Evolutionary conservation across 2,113 vertebrate genomes (phyloP).

Genomic region (Ictalurus furcatus): DNA sequence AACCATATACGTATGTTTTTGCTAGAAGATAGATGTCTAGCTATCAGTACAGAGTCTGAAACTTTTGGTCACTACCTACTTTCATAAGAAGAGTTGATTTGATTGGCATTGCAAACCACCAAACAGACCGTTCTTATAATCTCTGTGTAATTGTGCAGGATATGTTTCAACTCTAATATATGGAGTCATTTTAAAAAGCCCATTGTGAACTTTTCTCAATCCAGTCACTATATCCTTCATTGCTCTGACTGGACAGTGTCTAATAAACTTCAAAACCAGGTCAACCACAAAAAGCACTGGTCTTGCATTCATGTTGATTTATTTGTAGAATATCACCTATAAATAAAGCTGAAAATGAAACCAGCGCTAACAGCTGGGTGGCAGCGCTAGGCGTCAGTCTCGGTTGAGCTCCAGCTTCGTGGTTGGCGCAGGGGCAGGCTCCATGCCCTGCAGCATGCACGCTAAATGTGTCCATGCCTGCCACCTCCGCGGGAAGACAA

Average conservation of each 20-base stretch:
- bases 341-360: conserved; percentile 22
- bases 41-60: background rate
- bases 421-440: conserved; percentile 20
- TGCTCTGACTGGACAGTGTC: background rate
- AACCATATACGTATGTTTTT: too few relatives aligned
- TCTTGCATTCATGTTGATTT: conserved; percentile 22
- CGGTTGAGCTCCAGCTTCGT: conserved; percentile 28
- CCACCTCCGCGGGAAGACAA: conserved; percentile 45
- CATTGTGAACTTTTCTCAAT: background rate
- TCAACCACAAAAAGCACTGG: background rate
- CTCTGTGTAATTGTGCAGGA: background rate
- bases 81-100: background rate
- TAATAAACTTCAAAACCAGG: background rate
- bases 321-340: conserved; percentile 30
- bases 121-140: background rate
- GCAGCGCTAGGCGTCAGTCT: conserved; percentile 33
- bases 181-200: background rate
- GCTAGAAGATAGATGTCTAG: background rate
- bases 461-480: conserved; percentile 41
- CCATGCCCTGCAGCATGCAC: conserved; percentile 42
- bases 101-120: background rate
- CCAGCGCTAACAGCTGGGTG: conserved; percentile 28
- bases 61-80: background rate
- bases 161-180: background rate
- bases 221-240: background rate